A percentile compares a stretch with the other conserved stretches of the same genome.
phyloP scores from a whole-genome alignment of 92 coral and sea anemone genomes.

The Phenganax stokvisi region DNA sequence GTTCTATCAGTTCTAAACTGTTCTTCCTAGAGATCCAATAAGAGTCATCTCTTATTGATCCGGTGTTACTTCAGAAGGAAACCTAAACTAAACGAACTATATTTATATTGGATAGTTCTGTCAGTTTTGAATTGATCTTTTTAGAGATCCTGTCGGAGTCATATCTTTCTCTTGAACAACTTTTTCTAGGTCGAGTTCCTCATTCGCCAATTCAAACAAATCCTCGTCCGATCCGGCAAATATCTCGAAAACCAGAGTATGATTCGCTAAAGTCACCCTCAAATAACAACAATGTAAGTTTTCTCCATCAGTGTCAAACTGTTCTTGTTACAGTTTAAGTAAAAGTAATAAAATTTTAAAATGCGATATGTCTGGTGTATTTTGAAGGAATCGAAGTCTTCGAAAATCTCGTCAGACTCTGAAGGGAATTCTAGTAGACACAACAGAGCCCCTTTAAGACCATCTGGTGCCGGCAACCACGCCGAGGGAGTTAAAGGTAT shows the following conservation, averaged over 20 bases:
- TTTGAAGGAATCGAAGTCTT: constrained; percentile 11
- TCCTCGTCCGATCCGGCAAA: constrained; percentile 25
- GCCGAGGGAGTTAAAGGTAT: constrained; percentile 28
- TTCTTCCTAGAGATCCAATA: neutral
- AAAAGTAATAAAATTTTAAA: neutral
- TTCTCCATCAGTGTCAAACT: neutral
- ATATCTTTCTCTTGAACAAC: neutral
- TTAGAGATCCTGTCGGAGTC: neutral
- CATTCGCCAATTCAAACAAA: constrained; percentile 14
- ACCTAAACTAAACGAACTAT: neutral
- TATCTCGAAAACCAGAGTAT: constrained; percentile 27
- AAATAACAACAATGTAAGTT: constrained; percentile 24
- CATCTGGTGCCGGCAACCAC: constrained; percentile 35
- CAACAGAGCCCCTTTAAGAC: constrained; percentile 35
- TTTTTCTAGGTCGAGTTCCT: constrained; percentile 21
- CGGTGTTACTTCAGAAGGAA: neutral
- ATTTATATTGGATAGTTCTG: neutral
- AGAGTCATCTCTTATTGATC: constrained; percentile 8
- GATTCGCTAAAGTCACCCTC: constrained; percentile 2
- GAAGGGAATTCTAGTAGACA: constrained; percentile 24
- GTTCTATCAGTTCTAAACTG: constrained; percentile 7
- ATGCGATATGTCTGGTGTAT: neutral
- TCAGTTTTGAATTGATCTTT: neutral
- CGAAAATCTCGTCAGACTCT: constrained; percentile 23
- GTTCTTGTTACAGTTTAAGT: neutral